These are phyloP conservation scores for Erinaceus europaeus DNA, from an alignment of 2,113 vertebrate species.

Conservation along the genomic window DNA sequence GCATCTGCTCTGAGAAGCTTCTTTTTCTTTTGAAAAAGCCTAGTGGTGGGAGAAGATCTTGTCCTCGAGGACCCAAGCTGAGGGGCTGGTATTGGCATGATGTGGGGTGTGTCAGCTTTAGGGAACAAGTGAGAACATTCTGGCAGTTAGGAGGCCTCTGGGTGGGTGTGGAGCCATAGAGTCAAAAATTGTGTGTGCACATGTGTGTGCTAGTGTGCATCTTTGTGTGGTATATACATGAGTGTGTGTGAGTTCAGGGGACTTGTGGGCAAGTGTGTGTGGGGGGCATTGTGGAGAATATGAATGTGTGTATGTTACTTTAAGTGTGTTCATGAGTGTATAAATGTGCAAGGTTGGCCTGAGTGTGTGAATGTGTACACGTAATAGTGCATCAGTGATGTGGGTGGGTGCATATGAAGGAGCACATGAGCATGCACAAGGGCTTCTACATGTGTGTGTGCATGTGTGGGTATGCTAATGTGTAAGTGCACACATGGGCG, in stretches of 20 bases:
- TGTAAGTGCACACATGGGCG: background rate
- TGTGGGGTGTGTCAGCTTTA: background rate
- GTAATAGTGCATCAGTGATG: background rate
- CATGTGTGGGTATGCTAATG: background rate
- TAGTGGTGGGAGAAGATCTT: background rate
- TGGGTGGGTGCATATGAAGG: background rate
- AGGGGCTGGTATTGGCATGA: background rate
- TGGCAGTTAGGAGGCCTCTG: background rate
- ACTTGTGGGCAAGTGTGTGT: fast-evolving
- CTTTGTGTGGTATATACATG: background rate
- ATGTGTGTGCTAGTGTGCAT: too few species aligned
- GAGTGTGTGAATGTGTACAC: background rate
- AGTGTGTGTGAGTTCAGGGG: background rate
- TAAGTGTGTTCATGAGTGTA: background rate
- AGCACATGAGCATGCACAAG: background rate
- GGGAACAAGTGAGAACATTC: background rate
- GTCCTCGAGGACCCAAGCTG: background rate
- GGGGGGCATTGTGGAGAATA: too few species aligned
- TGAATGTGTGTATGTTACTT: background rate
- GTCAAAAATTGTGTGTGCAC: background rate
- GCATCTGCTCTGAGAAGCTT: background rate
- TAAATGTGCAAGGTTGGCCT: background rate
- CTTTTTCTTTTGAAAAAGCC: slow-evolving; percentile 2
- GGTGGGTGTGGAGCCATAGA: background rate
- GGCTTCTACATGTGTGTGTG: background rate